These are phyloP conservation scores for Manis crassicaudata DNA, from an alignment of 2,797 vertebrate genomes.

Conservation along the genomic window DNA sequence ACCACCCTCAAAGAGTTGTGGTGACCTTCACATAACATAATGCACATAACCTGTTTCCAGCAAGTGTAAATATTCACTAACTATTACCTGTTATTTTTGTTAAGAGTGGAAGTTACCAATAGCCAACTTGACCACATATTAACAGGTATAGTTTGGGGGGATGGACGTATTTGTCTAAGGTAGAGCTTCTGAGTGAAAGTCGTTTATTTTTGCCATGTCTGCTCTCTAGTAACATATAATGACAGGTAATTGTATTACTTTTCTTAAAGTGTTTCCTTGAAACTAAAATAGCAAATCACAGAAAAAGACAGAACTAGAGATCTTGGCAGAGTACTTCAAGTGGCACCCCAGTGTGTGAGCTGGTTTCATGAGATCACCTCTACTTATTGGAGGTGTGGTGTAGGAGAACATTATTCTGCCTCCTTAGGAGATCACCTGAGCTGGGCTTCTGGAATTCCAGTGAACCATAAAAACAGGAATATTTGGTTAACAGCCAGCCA, in stretches of 20 bases:
- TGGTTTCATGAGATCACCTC: background rate
- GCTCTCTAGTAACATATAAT: background rate
- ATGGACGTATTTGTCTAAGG: background rate
- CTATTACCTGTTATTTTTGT: background rate
- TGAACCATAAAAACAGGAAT: conserved; percentile 43
- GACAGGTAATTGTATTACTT: background rate
- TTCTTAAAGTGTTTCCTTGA: conserved; percentile 33
- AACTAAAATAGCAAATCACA: conserved; percentile 12
- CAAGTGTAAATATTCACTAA: background rate
- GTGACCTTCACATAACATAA: background rate
- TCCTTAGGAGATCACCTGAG: background rate
- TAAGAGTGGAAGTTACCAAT: conserved; percentile 8
- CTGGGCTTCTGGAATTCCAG: conserved; percentile 32
- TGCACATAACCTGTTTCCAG: background rate
- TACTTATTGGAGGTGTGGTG: background rate
- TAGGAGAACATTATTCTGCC: conserved; percentile 10
- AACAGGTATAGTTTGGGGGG: background rate
- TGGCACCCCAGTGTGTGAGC: background rate
- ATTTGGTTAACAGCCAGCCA: conserved; percentile 59
- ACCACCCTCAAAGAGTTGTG: background rate
- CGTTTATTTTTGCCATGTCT: background rate
- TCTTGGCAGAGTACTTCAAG: background rate
- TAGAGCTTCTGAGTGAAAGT: background rate
- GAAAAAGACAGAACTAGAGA: background rate
- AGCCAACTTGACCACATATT: background rate